phyloP scores from a whole-genome alignment of 2,113 vertebrate species.

The Leucosticte australis region DNA sequence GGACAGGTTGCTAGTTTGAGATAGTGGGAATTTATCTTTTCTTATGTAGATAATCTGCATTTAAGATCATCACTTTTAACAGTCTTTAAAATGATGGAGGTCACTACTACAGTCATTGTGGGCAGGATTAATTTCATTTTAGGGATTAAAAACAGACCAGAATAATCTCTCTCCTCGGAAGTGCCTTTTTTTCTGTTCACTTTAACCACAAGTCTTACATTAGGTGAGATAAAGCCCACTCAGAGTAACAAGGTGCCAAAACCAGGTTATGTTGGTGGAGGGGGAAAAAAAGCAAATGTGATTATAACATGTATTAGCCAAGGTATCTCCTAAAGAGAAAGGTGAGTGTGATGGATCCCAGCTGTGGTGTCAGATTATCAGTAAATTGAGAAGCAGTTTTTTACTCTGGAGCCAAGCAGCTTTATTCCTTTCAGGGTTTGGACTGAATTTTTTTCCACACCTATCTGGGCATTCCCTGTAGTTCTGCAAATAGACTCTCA shows the following conservation, averaged over 20 bases:
- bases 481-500: slow-evolving; percentile 24
- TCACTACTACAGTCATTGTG: background rate
- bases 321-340: slow-evolving; percentile 19
- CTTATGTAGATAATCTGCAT: background rate
- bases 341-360: background rate
- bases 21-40: background rate
- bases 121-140: background rate
- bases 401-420: background rate
- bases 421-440: background rate
- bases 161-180: background rate
- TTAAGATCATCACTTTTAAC: background rate
- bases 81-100: background rate
- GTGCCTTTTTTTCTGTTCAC: background rate
- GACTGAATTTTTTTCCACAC: background rate
- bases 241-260: background rate
- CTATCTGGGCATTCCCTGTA: background rate
- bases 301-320: background rate
- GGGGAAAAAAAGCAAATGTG: background rate
- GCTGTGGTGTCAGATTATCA: background rate
- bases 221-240: background rate
- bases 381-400: background rate
- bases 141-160: background rate
- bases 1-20: background rate
- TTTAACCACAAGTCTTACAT: background rate
- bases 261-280: background rate